A percentile compares a stretch with the other conserved stretches of the same genome.
Evolutionary conservation across 1,140 invertebrate genomes (phyloP).

Genomic region (Listronotus oregonensis): DNA sequence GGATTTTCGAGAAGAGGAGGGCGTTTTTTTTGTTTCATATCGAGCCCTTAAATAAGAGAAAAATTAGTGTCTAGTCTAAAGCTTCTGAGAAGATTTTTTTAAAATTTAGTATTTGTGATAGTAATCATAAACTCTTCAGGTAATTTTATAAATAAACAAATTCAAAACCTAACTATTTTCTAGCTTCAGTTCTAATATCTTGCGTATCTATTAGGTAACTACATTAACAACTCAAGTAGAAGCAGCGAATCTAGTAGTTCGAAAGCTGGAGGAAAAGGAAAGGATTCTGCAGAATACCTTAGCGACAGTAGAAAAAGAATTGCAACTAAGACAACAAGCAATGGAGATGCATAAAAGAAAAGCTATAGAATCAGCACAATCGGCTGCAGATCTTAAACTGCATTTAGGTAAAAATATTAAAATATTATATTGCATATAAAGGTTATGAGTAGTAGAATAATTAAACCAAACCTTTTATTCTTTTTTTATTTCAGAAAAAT

Average conservation of each 20-base stretch:
- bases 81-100: no score
- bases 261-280: constrained; percentile 97
- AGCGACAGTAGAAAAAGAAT: constrained; percentile 92
- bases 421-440: no score
- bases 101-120: no score
- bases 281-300: constrained; percentile 90
- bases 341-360: constrained; percentile 98
- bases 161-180: no score
- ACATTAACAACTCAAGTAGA: constrained; percentile 69
- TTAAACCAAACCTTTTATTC: no score
- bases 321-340: constrained; percentile 85
- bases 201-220: constrained; percentile 12
- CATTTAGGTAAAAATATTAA: constrained; percentile 76
- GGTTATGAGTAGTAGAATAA: no score
- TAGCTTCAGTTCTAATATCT: neutral
- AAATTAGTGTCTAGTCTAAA: no score
- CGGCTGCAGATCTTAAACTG: constrained; percentile 94
- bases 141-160: no score
- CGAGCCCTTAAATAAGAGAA: no score
- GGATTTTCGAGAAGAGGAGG: no score
- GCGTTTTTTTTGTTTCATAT: no score
- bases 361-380: constrained; percentile 93
- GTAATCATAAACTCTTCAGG: no score
- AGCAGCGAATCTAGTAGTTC: constrained; percentile 91
- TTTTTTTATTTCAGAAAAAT: constrained; percentile 87